These are phyloP conservation scores for Trichonephila clavipes DNA, from an alignment of 1,140 invertebrate species.

Conservation along the genomic window DNA sequence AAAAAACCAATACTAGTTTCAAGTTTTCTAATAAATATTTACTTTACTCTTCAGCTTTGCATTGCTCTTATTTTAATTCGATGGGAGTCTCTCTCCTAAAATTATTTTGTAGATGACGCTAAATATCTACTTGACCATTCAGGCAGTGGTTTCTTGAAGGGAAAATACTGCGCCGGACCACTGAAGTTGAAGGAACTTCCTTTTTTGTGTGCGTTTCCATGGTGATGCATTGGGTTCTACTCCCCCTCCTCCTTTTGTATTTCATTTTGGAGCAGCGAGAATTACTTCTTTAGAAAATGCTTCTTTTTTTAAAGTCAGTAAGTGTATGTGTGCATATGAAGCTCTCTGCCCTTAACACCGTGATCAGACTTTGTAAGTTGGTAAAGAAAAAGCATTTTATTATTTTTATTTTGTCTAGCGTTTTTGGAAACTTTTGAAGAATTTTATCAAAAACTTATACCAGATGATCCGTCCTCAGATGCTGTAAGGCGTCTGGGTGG, in stretches of 20 bases:
- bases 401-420: not conserved
- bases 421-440: not conserved
- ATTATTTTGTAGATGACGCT: not conserved
- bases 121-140: constrained; percentile 35
- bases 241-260: not conserved
- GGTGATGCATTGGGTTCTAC: not conserved
- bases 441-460: not conserved
- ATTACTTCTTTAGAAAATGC: constrained; percentile 24
- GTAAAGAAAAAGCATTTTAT: not conserved
- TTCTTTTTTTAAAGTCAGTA: constrained; percentile 7
- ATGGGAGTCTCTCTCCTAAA: not conserved
- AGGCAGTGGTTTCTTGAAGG: not conserved
- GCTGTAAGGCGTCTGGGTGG: not conserved
- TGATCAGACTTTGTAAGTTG: constrained; percentile 26
- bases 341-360: not conserved
- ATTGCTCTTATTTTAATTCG: too few species aligned
- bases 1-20: too few species aligned
- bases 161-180: not conserved
- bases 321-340: not conserved
- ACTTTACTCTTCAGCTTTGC: too few species aligned
- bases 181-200: not conserved
- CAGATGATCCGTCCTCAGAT: not conserved
- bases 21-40: too few species aligned
- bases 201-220: not conserved
- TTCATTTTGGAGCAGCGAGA: not conserved